Evolutionary conservation across 2,797 vertebrate species (phyloP), one percentile per base, ranked within the genome.

Genomic region (Enteromius mattozi): DNA sequence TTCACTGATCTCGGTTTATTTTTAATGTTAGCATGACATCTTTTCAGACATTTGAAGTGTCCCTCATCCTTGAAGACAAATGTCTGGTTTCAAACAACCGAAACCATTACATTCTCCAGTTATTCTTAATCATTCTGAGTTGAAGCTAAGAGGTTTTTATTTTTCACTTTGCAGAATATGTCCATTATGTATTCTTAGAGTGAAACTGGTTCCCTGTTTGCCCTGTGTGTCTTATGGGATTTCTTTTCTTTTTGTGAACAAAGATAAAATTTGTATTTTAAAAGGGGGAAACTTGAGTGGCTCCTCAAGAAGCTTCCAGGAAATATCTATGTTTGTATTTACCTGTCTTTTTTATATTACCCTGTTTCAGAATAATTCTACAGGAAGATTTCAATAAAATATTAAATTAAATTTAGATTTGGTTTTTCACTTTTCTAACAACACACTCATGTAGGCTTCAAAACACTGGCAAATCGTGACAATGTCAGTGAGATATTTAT

Each of bases 371-470:
- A 92, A 94, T 85, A 91, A 92, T 90, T 93, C 90, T 93, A 92
- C 93, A 92, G 94, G 92, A 92, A 91, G 92, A 93, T 94, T 95
- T 92, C 92, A 95, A 95, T 95, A 95, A 95, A 95, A 76, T 54
- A 30, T 80, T 24, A 84, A 84, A 82, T 61, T 80, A 76, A 63
- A 47, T 40, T 35, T 3, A 42, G 10, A 45, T 45, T 35, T 30
- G 37, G 2, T 45, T 33, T 16, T 45, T 71, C n/a, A 27, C 21
- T 61, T 27, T 76, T 54, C 51, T 37, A 33, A 19, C 65, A 66
- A 14, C 3, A 33, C 27, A 4, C 65, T 21, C 17, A 37, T 68
- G 19, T 19, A 40, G 35, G 66, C 19, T 40, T 69, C 10, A 40
- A n/a, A 40, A 13, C 21, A 40, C 66, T 19, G 24, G 24, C 14